phyloP scores from a whole-genome alignment of 2,888 invertebrate genomes.

The Athalia circularis region DNA sequence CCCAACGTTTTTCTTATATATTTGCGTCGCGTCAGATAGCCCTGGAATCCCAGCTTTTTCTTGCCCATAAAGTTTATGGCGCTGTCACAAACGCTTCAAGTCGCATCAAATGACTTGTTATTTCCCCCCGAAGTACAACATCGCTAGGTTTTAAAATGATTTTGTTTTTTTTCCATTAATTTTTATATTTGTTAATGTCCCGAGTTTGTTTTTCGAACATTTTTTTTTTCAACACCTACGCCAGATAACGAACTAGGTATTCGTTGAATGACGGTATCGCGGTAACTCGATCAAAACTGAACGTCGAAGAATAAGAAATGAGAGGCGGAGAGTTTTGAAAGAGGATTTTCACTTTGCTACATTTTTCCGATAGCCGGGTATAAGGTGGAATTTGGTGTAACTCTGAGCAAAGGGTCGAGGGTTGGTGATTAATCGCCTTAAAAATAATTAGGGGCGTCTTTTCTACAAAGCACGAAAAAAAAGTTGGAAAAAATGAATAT shows the following conservation, averaged over 20 bases:
- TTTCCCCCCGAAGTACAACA: neutral
- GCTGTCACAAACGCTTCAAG: conserved; percentile 20
- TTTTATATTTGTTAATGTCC: too few relatives aligned
- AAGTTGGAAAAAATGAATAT: conserved; percentile 14
- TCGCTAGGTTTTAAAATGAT: neutral
- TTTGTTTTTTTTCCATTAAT: neutral
- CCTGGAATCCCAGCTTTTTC: conserved; percentile 32
- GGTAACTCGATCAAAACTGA: too few relatives aligned
- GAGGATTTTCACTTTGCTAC: too few relatives aligned
- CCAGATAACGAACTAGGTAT: too few relatives aligned
- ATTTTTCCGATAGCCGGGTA: too few relatives aligned
- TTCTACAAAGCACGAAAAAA: conserved; percentile 49
- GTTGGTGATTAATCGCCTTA: conserved; percentile 55
- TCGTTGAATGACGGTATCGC: too few relatives aligned
- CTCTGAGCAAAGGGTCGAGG: neutral
- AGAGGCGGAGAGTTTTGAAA: too few relatives aligned
- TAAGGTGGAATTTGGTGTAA: conserved; percentile 38
- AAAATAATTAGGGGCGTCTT: conserved; percentile 54
- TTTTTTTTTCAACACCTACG: too few relatives aligned
- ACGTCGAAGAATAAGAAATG: too few relatives aligned
- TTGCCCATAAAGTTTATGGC: conserved; percentile 37
- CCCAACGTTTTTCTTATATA: conserved; percentile 17
- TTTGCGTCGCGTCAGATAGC: conserved; percentile 37
- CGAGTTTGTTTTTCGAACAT: too few relatives aligned
- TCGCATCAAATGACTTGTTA: conserved; percentile 32